These are phyloP conservation scores for Clarias macrocephalus DNA, from an alignment of 2,113 vertebrate genomes.

Conservation along the genomic window DNA sequence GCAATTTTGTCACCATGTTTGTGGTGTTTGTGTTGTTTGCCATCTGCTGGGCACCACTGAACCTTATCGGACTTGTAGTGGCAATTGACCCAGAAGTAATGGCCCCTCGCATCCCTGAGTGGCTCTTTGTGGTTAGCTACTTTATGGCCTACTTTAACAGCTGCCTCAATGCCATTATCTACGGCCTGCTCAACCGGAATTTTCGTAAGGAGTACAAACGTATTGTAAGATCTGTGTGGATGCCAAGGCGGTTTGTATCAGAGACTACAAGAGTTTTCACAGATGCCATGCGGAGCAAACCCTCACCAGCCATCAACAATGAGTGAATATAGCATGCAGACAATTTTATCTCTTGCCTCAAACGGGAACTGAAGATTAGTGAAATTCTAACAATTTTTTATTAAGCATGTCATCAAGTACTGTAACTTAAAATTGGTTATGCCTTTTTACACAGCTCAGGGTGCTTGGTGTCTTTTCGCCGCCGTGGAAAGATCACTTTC, in stretches of 20 bases:
- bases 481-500: slow-evolving; percentile 19
- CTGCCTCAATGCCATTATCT: slow-evolving; percentile 90
- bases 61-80: slow-evolving; percentile 85
- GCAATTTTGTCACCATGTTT: slow-evolving; percentile 92
- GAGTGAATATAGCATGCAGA: slow-evolving; percentile 55
- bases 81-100: slow-evolving; percentile 79
- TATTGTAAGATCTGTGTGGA: slow-evolving; percentile 83
- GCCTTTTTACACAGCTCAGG: slow-evolving; percentile 46
- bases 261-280: slow-evolving; percentile 79
- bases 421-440: slow-evolving; percentile 1
- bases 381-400: neutral
- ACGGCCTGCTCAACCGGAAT: slow-evolving; percentile 89
- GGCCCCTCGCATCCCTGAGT: slow-evolving; percentile 83
- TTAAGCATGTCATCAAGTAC: neutral
- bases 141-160: slow-evolving; percentile 96
- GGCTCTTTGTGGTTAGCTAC: slow-evolving; percentile 89
- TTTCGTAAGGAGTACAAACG: slow-evolving; percentile 88
- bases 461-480: slow-evolving; percentile 33
- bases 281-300: slow-evolving; percentile 77
- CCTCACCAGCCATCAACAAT: slow-evolving; percentile 78
- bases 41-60: slow-evolving; percentile 91
- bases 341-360: slow-evolving; percentile 22
- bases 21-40: slow-evolving; percentile 90
- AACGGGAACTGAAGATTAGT: neutral
- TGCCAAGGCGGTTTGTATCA: slow-evolving; percentile 78